phyloP scores from a whole-genome alignment of 2,113 vertebrate species.

The Etheostoma cragini region DNA sequence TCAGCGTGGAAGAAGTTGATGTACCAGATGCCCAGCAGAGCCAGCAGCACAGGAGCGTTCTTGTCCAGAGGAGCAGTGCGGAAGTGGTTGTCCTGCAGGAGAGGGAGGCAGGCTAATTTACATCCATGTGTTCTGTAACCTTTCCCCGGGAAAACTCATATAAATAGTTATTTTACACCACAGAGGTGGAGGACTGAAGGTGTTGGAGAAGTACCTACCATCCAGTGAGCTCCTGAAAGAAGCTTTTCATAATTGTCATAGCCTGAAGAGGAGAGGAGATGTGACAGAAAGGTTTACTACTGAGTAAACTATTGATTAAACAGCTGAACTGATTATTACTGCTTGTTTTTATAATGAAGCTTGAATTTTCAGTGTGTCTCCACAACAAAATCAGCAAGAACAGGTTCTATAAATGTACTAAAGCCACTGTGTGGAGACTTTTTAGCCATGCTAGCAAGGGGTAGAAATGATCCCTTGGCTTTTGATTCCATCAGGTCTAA shows the following conservation, averaged over 20 bases:
- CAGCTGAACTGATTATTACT: neutral
- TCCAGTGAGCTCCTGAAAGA: conserved; percentile 96
- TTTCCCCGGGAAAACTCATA: neutral
- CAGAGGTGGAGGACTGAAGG: neutral
- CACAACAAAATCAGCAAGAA: neutral
- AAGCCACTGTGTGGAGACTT: neutral
- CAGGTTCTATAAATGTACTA: neutral
- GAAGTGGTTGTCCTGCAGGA: conserved; percentile 93
- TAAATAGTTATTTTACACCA: neutral
- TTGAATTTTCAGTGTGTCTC: neutral
- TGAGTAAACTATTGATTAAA: neutral
- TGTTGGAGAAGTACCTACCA: conserved; percentile 86
- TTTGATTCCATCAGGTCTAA: too few species aligned
- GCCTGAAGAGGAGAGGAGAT: conserved; percentile 68
- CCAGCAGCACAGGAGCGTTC: conserved; percentile 91
- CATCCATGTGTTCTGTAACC: neutral
- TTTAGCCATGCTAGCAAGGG: neutral
- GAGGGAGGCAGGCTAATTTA: neutral
- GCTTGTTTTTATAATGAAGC: neutral
- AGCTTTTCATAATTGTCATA: conserved; percentile 93
- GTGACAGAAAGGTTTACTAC: conserved; percentile 5
- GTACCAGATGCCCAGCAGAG: conserved; percentile 96
- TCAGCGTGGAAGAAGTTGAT: conserved; percentile 95
- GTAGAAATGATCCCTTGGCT: too few species aligned
- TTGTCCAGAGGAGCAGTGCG: conserved; percentile 89